phyloP scores from a whole-genome alignment of 1,140 invertebrate genomes.

The Leptopilina clavipes region DNA sequence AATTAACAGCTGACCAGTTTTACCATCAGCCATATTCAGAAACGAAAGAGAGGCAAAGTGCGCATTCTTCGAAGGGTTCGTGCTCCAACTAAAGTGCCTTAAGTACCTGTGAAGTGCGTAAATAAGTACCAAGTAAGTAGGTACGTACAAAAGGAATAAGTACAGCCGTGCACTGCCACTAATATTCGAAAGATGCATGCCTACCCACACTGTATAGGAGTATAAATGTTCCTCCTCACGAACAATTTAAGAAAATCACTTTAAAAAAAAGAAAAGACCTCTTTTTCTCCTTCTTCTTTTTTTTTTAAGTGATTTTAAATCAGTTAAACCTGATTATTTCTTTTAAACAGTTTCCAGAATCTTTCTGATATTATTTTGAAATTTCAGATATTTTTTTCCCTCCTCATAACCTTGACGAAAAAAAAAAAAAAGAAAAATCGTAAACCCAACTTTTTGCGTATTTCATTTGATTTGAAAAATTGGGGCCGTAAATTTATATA shows the following conservation, averaged over 20 bases:
- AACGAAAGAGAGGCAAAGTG: conserved; percentile 19
- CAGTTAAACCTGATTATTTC: not conserved
- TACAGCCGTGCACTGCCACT: conserved; percentile 38
- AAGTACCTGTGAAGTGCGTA: conserved; percentile 42
- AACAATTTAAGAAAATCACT: not conserved
- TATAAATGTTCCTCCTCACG: not conserved
- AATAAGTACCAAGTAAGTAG: conserved; percentile 49
- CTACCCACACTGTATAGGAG: conserved; percentile 13
- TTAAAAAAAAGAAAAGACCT: not conserved
- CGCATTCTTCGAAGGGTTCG: conserved; percentile 33
- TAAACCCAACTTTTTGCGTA: not conserved
- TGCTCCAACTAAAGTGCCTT: conserved; percentile 18
- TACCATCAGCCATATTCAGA: conserved; percentile 10
- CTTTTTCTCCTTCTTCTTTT: not conserved
- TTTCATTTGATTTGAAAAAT: not conserved
- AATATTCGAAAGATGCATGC: conserved; percentile 21
- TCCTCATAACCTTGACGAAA: not conserved
- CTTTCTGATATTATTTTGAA: too few species aligned
- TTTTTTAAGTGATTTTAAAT: not conserved
- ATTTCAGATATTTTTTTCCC: not conserved
- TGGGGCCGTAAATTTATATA: not conserved
- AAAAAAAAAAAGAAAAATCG: not conserved
- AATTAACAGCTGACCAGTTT: conserved; percentile 33
- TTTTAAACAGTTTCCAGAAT: not conserved
- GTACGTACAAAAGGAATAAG: conserved; percentile 50